Base-by-base conservation (phyloP, 2,797 vertebrate genomes). In the Distichodus sexfasciatus region DNA sequence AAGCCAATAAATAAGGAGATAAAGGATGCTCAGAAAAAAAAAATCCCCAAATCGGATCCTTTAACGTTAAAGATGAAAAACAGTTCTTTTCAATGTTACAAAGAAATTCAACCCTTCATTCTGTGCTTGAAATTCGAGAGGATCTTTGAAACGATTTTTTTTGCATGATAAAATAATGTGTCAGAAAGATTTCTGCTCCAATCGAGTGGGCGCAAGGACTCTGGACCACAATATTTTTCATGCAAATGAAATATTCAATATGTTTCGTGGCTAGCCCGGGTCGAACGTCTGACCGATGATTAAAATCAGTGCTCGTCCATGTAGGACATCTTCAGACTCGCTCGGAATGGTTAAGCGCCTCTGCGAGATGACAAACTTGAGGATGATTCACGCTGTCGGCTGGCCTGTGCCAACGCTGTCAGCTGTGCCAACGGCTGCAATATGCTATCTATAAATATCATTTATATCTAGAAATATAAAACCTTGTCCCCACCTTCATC, bases 321-420 rank as follows among this genome's bases (percentile, higher is more conserved):
- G 35, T 15, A 40, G 36, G 55, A 58, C 14, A 28, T 15, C 15
- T 26, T 6, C 35, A 58, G 19, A 58, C 12, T 15, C 33, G 33
- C 55, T 40, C 21, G 1, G 36, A 38, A 40, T 23, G 3, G 7
- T 58, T 40, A 41, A 6, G 21, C 53, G 57, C 31, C 47, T 43
- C 33, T 33, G 33, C 33, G 57, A 36, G 26, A 41, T 43, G 44
- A 69, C 23, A 69, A 60, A 69, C 46, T 23, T 29, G 24, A 51
- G 35, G 33, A 53, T 53, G 67, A 69, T 29, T 50, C 11, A 40
- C 41, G 15, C 55, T 50, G 44, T 31, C 33, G 40, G 44, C 11
- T n/a, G 43, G 24, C 44, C 33, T 21, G 23, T 17, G 31, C 29
- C 33, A 15, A 9, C 11, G 8, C 15, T 43, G 36, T n/a, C 28